Base-by-base conservation (phyloP, 2,113 vertebrate genomes). In the Toxotes jaculatrix region DNA sequence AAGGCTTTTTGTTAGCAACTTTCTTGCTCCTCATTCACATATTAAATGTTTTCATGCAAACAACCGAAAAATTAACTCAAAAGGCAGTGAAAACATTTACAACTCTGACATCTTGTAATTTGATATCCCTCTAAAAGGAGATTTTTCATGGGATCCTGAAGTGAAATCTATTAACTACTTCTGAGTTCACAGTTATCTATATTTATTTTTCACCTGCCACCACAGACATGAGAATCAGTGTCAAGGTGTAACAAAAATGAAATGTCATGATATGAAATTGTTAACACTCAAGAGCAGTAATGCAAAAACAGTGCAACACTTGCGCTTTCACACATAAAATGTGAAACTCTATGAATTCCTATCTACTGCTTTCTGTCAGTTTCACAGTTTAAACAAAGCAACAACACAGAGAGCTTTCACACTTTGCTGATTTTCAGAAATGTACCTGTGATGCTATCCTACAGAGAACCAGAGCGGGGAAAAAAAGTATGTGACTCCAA, bases 401-500 rank as follows among this genome's bases (percentile, higher is more conserved):
- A 36, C 0, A 1, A 69, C 65, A 16, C 23, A 32, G 17, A 62
- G 76, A 75, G 56, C 42, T 78, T 83, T 89, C 73, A 78, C 75
- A 77, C 75, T 16, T 38, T 34, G 40, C 62, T 59, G 51, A 8
- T 45, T 80, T 75, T 73, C 12, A 60, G 36, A 65, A 59, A 83
- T 61, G 62, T 67, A 64, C 53, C 76, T 60, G 75, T 49, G 73
- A 60, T 62, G 42, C 38, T 14, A 10, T 32, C 65, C 60, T 23
- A 32, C 23, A 69, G 49, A 65, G 14, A 77, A 42, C 40, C 62
- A 76, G 38, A 79, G 56, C 8, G 51, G 61, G 27, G 65, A 47
- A 69, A 43, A 66, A 45, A 75, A 82, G 34, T 66, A 42, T 62
- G 27, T 43, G 83, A 80, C 47, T 80, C 62, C 82, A 74, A 77